Evolutionary conservation across 2,888 invertebrate genomes (phyloP).

Genomic region (Acronicta psi): DNA sequence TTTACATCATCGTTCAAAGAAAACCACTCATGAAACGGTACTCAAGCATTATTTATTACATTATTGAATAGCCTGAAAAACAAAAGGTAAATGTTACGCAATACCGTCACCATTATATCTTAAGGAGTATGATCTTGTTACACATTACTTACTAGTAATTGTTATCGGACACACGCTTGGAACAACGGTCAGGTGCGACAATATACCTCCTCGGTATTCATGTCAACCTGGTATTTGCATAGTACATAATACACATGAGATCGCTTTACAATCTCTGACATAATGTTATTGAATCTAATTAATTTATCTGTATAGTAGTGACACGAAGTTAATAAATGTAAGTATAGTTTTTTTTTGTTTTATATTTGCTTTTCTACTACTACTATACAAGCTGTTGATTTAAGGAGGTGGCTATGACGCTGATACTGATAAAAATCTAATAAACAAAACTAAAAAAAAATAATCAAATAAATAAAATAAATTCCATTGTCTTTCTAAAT

Average conservation of each 20-base stretch:
- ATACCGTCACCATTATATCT: slow-evolving; percentile 14
- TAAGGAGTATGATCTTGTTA: slow-evolving; percentile 26
- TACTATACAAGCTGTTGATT: too few relatives aligned
- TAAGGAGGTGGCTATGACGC: too few relatives aligned
- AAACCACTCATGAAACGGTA: slow-evolving; percentile 10
- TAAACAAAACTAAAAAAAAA: too few relatives aligned
- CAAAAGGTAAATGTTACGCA: slow-evolving; percentile 17
- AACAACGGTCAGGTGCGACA: slow-evolving; percentile 12
- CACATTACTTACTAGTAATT: slow-evolving; percentile 26
- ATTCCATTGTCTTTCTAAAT: too few relatives aligned
- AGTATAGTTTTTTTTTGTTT: background rate
- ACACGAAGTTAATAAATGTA: background rate
- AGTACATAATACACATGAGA: background rate
- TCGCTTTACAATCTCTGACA: slow-evolving; percentile 1
- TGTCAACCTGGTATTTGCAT: slow-evolving; percentile 9
- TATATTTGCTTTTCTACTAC: too few relatives aligned
- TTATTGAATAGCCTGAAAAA: slow-evolving; percentile 7
- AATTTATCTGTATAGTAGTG: too few relatives aligned
- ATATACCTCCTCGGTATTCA: slow-evolving; percentile 19
- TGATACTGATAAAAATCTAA: too few relatives aligned
- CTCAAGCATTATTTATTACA: slow-evolving; percentile 13
- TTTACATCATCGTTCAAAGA: slow-evolving; percentile 16
- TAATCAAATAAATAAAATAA: too few relatives aligned
- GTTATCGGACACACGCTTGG: slow-evolving; percentile 11
- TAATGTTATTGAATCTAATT: slow-evolving; percentile 1